Conservation (phyloP, 2,113 vertebrate species). For the Tragelaphus buxtoni region DNA sequence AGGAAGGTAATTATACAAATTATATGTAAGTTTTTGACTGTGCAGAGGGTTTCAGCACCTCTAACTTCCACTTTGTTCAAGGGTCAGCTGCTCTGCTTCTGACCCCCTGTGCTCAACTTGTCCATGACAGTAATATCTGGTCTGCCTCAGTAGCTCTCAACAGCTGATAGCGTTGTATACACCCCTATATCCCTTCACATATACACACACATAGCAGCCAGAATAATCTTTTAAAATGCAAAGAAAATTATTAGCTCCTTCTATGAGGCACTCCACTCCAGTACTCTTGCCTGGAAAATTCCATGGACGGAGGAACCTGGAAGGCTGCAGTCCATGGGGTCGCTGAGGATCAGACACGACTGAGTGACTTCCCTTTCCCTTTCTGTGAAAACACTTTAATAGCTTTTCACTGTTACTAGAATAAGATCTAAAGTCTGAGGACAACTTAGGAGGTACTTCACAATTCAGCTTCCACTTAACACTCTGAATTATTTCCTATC, state of each 20-base stretch:
- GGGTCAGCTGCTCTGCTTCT: neutral
- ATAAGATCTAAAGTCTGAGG: neutral
- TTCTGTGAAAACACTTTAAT: neutral
- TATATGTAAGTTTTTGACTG: neutral
- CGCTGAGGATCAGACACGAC: too few species aligned
- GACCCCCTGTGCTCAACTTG: neutral
- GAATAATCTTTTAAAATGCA: neutral
- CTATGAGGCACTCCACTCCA: neutral
- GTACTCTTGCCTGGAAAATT: too few species aligned
- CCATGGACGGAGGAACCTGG: too few species aligned
- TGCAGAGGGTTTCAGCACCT: neutral
- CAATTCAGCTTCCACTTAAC: neutral
- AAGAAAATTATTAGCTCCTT: neutral
- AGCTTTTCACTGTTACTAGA: neutral
- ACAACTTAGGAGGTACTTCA: neutral
- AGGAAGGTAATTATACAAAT: neutral
- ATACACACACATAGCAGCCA: neutral
- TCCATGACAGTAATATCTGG: neutral
- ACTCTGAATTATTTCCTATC: neutral
- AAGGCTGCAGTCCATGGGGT: too few species aligned
- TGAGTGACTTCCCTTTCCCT: too few species aligned
- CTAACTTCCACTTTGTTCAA: neutral
- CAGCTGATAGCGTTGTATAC: neutral
- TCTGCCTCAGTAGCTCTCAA: neutral
- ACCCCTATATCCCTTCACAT: neutral